Evolutionary conservation across 2,113 vertebrate genomes (phyloP).

Genomic region (Phylloscopus whistleri): DNA sequence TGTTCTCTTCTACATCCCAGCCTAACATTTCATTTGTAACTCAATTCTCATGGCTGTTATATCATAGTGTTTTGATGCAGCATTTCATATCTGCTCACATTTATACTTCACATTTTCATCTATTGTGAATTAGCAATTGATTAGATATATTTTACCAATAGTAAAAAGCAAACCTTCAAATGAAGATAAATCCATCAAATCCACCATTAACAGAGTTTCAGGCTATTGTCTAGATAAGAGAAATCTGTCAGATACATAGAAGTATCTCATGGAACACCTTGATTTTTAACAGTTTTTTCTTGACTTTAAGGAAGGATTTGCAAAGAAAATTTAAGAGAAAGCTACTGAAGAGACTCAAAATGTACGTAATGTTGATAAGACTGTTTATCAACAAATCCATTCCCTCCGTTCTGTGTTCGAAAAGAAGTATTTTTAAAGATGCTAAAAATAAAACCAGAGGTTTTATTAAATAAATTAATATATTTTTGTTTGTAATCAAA

Average conservation of each 20-base stretch:
- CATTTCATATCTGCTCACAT: not conserved
- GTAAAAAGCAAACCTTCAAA: not conserved
- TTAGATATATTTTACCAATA: not conserved
- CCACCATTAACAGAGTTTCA: not conserved
- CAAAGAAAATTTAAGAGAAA: not conserved
- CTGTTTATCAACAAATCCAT: not conserved
- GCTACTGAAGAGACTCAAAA: not conserved
- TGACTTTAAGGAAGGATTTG: not conserved
- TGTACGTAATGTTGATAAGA: not conserved
- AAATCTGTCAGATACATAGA: not conserved
- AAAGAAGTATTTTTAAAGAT: not conserved
- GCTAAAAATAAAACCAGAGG: not conserved
- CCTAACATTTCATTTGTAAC: not conserved
- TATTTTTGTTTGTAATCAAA: not conserved
- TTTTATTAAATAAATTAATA: not conserved
- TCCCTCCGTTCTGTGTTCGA: not conserved
- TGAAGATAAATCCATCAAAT: not conserved
- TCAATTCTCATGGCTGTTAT: not conserved
- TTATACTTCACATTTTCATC: not conserved
- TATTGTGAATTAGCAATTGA: not conserved
- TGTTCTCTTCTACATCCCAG: not conserved
- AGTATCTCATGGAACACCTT: not conserved
- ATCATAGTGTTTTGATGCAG: not conserved
- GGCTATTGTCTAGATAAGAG: not conserved
- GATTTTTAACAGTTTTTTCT: not conserved